Base-by-base conservation (phyloP, 92 coral and sea anemone genomes). In the Blastomussa wellsi region DNA sequence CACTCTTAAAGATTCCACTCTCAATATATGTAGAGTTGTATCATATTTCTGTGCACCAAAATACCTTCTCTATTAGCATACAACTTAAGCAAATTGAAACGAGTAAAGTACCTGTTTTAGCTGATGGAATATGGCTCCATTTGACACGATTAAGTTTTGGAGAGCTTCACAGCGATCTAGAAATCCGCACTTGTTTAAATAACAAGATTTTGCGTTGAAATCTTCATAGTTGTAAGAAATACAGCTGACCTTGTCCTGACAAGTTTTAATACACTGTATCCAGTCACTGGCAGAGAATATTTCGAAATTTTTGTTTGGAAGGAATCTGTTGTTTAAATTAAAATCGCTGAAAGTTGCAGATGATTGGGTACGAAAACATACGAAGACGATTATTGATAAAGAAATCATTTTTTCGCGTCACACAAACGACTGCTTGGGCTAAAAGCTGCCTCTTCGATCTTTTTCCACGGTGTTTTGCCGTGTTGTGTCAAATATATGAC, bases 101-200 rank as follows among this genome's bases (percentile, higher is more conserved):
- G n/a, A 52, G 7, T 31, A 2, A 77, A 48, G 29, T 79, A 79
- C 82, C 53, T 68, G 72, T 24, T 60, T 79, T 38, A 79, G 57
- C 57, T 79, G 82, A 39, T 79, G 82, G 44, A 62, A 79, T 29
- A 62, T 39, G 53, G 49, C 72, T n/a, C 72, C 72, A n/a, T 53
- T 12, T 35, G 82, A 79, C 17, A 62, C 82, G 19, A 60, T 11
- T 13, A 79, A 39, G 82, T 60, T 39, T 79, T 35, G 26, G 32
- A 14, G 37, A 57, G 82, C 82, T 24, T 60, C 57, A n/a, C 82
- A 79, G 14, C 72, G 82, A 79, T 79, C 72, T 33, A n/a, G 72
- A 79, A 79, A 79, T 64, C 72, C 82, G 62, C 69, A 79, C 15
- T 79, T 15, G 41, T 79, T 60, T 5, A 79, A 26, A 41, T 60